Percentiles rank a stretch among this genome's conserved stretches.
phyloP scores from a whole-genome alignment of 2,113 vertebrate genomes.

The Anarhynchus alexandrinus region DNA sequence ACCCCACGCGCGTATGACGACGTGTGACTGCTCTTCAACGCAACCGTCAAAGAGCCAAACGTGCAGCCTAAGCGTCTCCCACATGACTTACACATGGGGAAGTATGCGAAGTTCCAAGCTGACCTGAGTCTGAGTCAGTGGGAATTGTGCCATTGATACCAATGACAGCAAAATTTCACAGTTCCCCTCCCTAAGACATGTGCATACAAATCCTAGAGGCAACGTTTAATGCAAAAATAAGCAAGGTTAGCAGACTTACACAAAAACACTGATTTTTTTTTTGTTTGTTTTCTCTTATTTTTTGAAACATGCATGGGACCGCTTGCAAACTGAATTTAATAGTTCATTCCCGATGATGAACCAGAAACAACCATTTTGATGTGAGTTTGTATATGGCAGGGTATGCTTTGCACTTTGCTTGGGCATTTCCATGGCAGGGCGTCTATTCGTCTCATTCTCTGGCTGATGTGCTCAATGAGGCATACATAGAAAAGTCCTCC shows the following conservation, averaged over 20 bases:
- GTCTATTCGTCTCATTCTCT: not conserved
- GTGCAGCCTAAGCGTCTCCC: not conserved
- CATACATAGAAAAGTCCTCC: not conserved
- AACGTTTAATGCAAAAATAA: not conserved
- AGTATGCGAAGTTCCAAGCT: not conserved
- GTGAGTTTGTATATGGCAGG: not conserved
- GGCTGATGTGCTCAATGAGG: not conserved
- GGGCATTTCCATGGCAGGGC: not conserved
- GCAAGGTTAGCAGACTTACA: not conserved
- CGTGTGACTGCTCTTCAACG: not conserved
- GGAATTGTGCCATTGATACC: not conserved
- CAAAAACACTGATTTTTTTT: not conserved
- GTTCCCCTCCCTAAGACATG: not conserved
- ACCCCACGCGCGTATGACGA: accelerated
- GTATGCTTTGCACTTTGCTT: not conserved
- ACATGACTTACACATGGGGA: not conserved
- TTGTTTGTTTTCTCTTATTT: no score
- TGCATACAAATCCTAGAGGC: not conserved
- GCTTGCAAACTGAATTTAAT: not conserved
- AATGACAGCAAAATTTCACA: not conserved
- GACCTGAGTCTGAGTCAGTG: not conserved
- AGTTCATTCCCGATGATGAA: not conserved
- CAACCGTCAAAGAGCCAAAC: not conserved
- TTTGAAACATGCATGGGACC: not conserved
- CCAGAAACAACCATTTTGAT: not conserved